Base-by-base conservation (phyloP, 2,888 invertebrate genomes). In the Polydrusus pterygomalis region DNA sequence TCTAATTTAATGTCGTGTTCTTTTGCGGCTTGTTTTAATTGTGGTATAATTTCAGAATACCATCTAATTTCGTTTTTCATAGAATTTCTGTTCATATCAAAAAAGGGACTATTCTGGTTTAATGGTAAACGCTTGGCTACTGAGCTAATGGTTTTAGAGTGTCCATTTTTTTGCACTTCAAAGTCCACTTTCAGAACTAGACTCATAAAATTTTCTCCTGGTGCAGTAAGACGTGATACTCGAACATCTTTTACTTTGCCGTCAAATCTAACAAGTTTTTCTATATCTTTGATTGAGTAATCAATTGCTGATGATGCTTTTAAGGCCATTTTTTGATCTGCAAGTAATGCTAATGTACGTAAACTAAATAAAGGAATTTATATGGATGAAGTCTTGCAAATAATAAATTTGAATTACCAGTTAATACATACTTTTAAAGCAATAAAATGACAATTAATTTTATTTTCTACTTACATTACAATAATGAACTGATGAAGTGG, bases 181-280 rank as follows among this genome's bases (percentile, higher is more conserved):
- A 78, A 17, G 18, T 75, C 69, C 6, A 77, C 72, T n/a, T 70
- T 43, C n/a, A 79, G 62, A 30, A 79, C 56, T 18, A 76, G 54
- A 65, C 77, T 79, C 7, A 70, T 43, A 63, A 65, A 74, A 67
- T 79, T 76, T 76, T 78, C 79, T 10, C 76, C 74, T 1, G 79
- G 77, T 9, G 75, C 70, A 13, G 73, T 70, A 18, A 78, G 63
- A 30, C 64, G 70, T 11, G 63, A 43, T 8, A 77, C 40, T 70
- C 75, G 54, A 8, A 70, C 63, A 51, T 62, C 63, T 51, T 63
- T 70, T 7, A 62, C 25, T 45, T 17, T 17, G 2, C 70, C 70
- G 49, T 51, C 54, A 11, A 49, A 49, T n/a, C 40, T 63, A n/a
- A 70, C 15, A 2, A 70, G 38, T 38, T 70, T 70, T 1, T 70